Base-by-base conservation (phyloP, 2,113 vertebrate genomes). In the Rissa tridactyla region DNA sequence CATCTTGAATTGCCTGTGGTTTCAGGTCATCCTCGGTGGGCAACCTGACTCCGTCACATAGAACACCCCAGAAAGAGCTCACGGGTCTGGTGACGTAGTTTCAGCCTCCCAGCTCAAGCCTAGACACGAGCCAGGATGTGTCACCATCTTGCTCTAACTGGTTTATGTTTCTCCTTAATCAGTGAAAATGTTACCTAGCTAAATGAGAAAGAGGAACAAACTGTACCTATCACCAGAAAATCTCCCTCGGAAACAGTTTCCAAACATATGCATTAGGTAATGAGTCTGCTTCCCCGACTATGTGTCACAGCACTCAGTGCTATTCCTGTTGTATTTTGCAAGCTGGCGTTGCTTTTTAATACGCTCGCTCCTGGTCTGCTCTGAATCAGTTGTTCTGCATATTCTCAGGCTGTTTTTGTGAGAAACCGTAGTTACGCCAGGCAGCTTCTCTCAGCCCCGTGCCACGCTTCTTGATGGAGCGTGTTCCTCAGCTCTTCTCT, bases 231-330 rank as follows among this genome's bases (percentile, higher is more conserved):
- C 58, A 36, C 60, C 85, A 94, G 86, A 85, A 95, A 66, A 70
- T 83, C 87, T 97, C 92, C 51, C 73, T 90, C 3, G 9, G 52
- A 91, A 92, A 91, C 91, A 80, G 71, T 95, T 97, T 97, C 91
- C 91, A 95, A 95, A 97, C 92, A 93, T 87, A 96, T 32, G 77
- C 73, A 57, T 94, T 96, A 97, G 89, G 92, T 87, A 97, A 95
- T 78, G 94, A 81, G 62, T 76, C 66, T 88, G 38, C 93, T 96
- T 94, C 69, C 83, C 84, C 78, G 88, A 72, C 75, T 87, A 7
- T 91, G 85, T 95, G 91, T 94, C 92, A 94, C 88, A 89, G 93
- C 58, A 54, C 73, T 71, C 62, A 4, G 68, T 42, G 91, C 86
- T 95, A 94, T 96, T 97, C 81, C 94, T 86, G 94, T 91, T 92